Evolutionary conservation across 2,888 invertebrate species (phyloP), one percentile per base, ranked within the genome.

Genomic region (Agonopterix arenella): DNA sequence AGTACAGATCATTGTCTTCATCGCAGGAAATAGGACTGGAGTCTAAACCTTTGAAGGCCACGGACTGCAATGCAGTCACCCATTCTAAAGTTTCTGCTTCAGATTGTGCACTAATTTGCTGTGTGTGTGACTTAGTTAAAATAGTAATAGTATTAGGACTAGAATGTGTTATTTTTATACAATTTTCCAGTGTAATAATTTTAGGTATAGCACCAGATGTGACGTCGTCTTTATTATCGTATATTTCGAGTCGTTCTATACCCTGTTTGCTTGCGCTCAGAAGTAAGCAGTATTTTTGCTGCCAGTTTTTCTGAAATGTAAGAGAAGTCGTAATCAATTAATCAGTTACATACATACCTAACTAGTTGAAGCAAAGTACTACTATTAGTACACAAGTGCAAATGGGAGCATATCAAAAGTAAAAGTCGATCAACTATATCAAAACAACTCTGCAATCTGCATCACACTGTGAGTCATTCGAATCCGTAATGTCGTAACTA

Each of bases 1-100:
- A 96, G 72, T 96, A 96, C n/a, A 96, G 84, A 76, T 96, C 96
- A 78, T 96, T 96, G 66, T 96, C 96, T 84, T 96, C 95, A 81
- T 96, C 95, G 68, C 95, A 93, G 52, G 83, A 84, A 36, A 89
- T 84, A 44, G 91, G 92, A 58, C 76, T 85, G 0, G 92, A 90
- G 50, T 90, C 88, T 63, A 89, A 90, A 53, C 93, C 94, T 66
- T 93, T 93, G 69, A 96, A 96, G 1, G 96, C 96, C 36, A 96
- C 95, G 9, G 93, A 92, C 70, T 96, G 96, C 51, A 96, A 89
- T 4, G 94, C 94, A 54, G 89, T 90, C 11, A 96, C 91, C 97
- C 97, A 97, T 66, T 93, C 93, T 48, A 91, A 89, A 62, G 94
- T 91, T 61, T 94, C 94, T 18, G 91, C 82, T 69, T 95, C 94